Evolutionary conservation across 2,113 vertebrate species (phyloP), one percentile per base, ranked within the genome.

Genomic region (Megaceryle maxima): DNA sequence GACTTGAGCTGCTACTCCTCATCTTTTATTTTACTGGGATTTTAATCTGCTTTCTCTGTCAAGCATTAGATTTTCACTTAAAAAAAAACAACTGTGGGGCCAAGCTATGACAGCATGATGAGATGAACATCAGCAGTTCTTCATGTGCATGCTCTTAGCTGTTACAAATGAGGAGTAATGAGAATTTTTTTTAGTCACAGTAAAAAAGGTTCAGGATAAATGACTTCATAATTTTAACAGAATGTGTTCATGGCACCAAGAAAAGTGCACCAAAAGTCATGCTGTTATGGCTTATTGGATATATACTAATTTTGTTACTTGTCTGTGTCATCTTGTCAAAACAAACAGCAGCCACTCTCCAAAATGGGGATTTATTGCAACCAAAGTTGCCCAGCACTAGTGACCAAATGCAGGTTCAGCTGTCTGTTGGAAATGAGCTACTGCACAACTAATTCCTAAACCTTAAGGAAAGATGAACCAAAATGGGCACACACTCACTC

Each of bases 101-200:
- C 31, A 75, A 74, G 11, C 43, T 80, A 59, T 0, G 0, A 24
- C 48, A 56, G 15, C 25, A 83, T 20, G 11, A 26, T 35, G 55
- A 35, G 68, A 62, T 44, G 33, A 80, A 48, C 16, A n/a, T 55
- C 19, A 79, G 25, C 15, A 87, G 21, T 92, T 90, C 13, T 87
- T 77, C 20, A 35, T 43, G 12, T n/a, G 7, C 25, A 3, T 85
- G 29, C 28, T 64, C 26, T 80, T 76, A 64, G 28, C 39, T 72
- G 14, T 72, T 76, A 55, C 13, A 87, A 63, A 25, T 2, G 8
- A 82, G 29, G 9, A 50, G 7, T 66, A 68, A 79, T n/a, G 11
- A 77, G 19, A 3, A 0, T 6, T 85, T 90, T 73, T 74, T 93
- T 72, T 44, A 80, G 35, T 48, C 26, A 17, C 11, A 68, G 28